Conservation (phyloP, 2,797 vertebrate species). For the Acestrorhynchus altus region DNA sequence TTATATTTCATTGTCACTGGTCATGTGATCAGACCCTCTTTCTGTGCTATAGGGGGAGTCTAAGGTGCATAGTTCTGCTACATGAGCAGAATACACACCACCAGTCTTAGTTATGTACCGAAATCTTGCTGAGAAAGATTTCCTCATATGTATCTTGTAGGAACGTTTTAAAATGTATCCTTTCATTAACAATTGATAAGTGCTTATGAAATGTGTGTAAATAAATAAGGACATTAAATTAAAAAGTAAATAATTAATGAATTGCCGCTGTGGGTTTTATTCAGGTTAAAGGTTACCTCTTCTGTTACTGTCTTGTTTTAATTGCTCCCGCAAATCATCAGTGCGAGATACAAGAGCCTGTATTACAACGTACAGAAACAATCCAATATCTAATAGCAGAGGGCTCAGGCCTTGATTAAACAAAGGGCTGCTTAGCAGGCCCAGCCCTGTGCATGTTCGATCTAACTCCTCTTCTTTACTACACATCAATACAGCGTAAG, state of each 20-base stretch:
- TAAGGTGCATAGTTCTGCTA: conserved; percentile 52
- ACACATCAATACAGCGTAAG: conserved; percentile 41
- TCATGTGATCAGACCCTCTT: conserved; percentile 32
- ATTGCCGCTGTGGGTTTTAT: conserved; percentile 47
- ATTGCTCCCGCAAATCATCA: conserved; percentile 57
- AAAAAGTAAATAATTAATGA: conserved; percentile 56
- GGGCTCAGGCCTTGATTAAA: conserved; percentile 49
- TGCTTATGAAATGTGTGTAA: conserved; percentile 62
- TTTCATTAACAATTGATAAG: conserved; percentile 50
- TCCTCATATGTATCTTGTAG: conserved; percentile 34
- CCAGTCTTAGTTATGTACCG: conserved; percentile 19
- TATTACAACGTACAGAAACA: conserved; percentile 47
- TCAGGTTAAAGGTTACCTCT: conserved; percentile 59
- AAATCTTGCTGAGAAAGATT: conserved; percentile 50
- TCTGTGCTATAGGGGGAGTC: conserved; percentile 74
- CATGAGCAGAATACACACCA: background rate
- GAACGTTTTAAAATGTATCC: conserved; percentile 30
- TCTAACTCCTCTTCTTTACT: conserved; percentile 36
- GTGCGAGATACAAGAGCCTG: conserved; percentile 37
- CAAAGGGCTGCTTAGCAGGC: conserved; percentile 46
- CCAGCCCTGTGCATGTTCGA: conserved; percentile 31
- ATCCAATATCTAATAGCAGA: conserved; percentile 54
- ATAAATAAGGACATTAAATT: conserved; percentile 64
- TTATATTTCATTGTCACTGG: no score
- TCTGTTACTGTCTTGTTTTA: conserved; percentile 37